Evolutionary conservation across 2,797 vertebrate species (phyloP), one percentile per base, ranked within the genome.

Genomic region (Rhinogobio ventralis): DNA sequence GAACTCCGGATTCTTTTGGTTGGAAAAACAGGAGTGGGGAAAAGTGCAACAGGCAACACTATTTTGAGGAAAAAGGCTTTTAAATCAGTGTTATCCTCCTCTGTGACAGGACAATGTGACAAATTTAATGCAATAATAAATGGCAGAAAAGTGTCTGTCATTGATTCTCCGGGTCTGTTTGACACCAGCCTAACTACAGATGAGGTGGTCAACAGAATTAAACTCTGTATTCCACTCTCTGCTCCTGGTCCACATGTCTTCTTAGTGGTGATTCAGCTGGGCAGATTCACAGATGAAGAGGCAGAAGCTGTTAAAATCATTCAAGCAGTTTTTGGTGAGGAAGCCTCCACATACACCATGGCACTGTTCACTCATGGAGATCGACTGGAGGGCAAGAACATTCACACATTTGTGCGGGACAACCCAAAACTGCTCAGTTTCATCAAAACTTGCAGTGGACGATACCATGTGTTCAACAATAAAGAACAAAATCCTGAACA

Each of bases 21-120:
- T 5, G 87, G 87, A 82, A 86, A 86, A 69, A 88, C 87, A 2
- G 87, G 87, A 0, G 82, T 81, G 36, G 85, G 87, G 2, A 88
- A 86, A 51, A 88, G 83, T 19, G 60, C 76, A n/a, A 73, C 87
- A 51, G 85, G 86, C 72, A 87, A 89, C 82, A 75, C 67, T 11
- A 86, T 88, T 6, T 46, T 88, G 33, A 7, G 30, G 19, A 8
- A n/a, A 66, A 60, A 82, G 4, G 33, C 45, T 36, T 86, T 88
- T 45, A 14, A 68, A 62, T 84, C 85, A 0, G 79, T 72, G 10
- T 25, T 75, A 0, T 88, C 83, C 23, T 87, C 83, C 0, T 87
- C 79, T 51, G 83, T 85, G 5, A 87, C 86, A 1, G 46, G 39
- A 28, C 0, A 68, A 2, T 87, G 83, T 74, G 23, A 69, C 7